Percentiles rank a stretch among this genome's conserved stretches.
These are phyloP conservation scores for Hydractinia echinata DNA, from an alignment of 30 jellyfish, hydroid and myxozoan genomes.

Conservation along the genomic window DNA sequence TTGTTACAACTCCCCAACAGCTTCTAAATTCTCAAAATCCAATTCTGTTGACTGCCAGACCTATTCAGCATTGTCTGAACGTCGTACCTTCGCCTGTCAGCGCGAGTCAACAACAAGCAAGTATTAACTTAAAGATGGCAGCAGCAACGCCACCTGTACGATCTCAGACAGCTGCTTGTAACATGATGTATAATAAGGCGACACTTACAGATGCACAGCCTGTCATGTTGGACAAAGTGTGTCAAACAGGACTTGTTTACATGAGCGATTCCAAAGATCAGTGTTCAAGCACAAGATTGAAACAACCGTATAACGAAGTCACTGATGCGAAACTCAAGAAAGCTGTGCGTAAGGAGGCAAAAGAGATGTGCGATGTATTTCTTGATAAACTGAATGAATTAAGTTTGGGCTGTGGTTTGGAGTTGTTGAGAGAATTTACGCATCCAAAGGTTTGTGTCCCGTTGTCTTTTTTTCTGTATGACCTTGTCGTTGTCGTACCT, in stretches of 20 bases:
- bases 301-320: background rate
- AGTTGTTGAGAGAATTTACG: conserved; percentile 38
- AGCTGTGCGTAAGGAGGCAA: conserved; percentile 41
- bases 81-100: no score
- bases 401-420: conserved; percentile 64
- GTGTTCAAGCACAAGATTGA: background rate
- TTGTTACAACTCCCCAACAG: no score
- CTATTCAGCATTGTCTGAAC: no score
- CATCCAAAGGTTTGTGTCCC: conserved; percentile 44
- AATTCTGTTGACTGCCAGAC: no score
- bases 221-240: background rate
- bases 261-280: background rate
- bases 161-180: no score
- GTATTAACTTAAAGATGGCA: no score
- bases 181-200: background rate
- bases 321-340: background rate
- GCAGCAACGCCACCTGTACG: no score
- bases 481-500: no score
- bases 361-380: conserved; percentile 51
- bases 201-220: background rate
- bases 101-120: no score
- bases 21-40: no score
- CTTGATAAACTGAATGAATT: conserved; percentile 46
- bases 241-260: background rate
- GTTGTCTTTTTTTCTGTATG: background rate